These are phyloP conservation scores for Exaiptasia diaphana DNA, from an alignment of 64 coral and sea anemone genomes.

Conservation along the genomic window DNA sequence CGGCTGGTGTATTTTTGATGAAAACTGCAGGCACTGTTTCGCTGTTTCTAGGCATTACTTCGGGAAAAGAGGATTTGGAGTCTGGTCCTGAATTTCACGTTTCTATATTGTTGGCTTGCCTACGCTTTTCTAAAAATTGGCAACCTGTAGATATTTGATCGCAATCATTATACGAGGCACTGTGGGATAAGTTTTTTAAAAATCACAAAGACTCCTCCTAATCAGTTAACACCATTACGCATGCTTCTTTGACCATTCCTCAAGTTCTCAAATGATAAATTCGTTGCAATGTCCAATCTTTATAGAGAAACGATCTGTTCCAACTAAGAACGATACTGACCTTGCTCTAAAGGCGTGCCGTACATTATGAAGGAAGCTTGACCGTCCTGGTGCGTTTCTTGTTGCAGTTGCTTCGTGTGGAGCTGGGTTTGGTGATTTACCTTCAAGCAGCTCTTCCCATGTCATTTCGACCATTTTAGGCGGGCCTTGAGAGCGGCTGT, in stretches of 20 bases:
- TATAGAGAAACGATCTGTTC: background rate
- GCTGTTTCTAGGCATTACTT: background rate
- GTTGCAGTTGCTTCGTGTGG: background rate
- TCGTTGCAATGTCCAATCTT: background rate
- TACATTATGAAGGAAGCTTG: conserved; percentile 23
- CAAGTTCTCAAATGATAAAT: background rate
- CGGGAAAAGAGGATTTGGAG: background rate
- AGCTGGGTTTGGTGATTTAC: conserved; percentile 8
- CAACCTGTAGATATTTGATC: background rate
- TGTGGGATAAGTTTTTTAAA: background rate
- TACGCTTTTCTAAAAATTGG: background rate
- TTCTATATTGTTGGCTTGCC: no score
- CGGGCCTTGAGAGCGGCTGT: no score
- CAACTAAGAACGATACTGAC: background rate
- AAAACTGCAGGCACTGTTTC: no score
- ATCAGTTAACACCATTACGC: background rate
- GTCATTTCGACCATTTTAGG: conserved; percentile 36
- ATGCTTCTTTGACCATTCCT: background rate
- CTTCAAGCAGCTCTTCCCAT: conserved; percentile 75
- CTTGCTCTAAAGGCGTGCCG: background rate
- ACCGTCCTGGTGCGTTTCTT: conserved; percentile 8
- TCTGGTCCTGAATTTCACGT: no score
- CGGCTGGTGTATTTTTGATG: background rate
- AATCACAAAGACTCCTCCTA: background rate
- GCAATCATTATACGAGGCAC: background rate